Percentiles rank a stretch among this genome's conserved stretches.
Evolutionary conservation across 2,113 vertebrate species (phyloP).

Genomic region (Erythrocercus mccallii): DNA sequence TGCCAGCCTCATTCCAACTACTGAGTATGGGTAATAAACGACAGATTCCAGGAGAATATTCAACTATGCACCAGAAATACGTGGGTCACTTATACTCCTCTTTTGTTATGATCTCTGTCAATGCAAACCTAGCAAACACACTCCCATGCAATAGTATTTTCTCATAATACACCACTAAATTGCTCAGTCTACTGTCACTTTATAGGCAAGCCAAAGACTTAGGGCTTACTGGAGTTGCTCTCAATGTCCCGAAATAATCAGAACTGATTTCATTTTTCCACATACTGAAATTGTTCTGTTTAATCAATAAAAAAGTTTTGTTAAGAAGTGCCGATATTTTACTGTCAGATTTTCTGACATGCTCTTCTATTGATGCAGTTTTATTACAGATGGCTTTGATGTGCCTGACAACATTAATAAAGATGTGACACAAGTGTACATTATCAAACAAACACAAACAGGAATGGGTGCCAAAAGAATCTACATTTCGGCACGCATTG

Average conservation of each 20-base stretch:
- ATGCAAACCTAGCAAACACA: background rate
- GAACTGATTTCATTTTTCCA: background rate
- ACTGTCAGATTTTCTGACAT: background rate
- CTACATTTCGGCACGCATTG: background rate
- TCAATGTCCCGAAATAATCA: background rate
- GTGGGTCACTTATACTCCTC: background rate
- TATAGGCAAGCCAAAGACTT: background rate
- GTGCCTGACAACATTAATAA: background rate
- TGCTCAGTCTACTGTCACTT: background rate
- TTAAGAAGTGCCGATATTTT: background rate
- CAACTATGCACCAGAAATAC: background rate
- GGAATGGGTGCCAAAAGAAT: background rate
- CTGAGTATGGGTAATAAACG: background rate
- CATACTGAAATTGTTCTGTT: background rate
- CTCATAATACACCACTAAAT: background rate
- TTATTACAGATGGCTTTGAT: background rate
- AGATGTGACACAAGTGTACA: background rate
- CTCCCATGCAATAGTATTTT: background rate
- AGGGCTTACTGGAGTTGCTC: background rate
- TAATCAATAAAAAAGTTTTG: background rate
- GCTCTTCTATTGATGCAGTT: background rate
- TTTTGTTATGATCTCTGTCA: background rate
- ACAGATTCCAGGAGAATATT: background rate
- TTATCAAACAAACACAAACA: background rate
- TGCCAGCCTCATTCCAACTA: background rate